These are phyloP conservation scores for Chorisops tibialis DNA, from an alignment of 2,888 invertebrate species.

Conservation along the genomic window DNA sequence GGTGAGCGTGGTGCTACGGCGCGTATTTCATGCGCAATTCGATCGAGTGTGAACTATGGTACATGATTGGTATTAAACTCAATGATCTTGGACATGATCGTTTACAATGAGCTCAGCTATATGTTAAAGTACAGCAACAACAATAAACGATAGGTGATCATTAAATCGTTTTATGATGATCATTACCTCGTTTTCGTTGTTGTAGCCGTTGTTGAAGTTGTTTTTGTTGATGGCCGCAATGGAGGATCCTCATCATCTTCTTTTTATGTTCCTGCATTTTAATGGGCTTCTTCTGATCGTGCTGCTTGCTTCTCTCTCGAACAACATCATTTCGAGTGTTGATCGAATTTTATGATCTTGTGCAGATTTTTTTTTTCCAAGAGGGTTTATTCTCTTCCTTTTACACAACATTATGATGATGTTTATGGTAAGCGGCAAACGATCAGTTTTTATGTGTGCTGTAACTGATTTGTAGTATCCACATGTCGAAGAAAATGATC, in stretches of 20 bases:
- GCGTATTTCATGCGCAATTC: neutral
- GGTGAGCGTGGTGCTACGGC: neutral
- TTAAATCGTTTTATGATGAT: constrained; percentile 26
- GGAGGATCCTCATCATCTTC: no score
- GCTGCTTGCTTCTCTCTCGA: no score
- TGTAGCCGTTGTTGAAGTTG: no score
- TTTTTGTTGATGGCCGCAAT: no score
- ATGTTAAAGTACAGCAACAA: neutral
- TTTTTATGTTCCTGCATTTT: no score
- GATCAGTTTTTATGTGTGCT: no score
- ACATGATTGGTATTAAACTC: constrained; percentile 25
- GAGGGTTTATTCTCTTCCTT: neutral
- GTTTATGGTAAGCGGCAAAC: constrained; percentile 5
- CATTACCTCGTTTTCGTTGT: constrained; percentile 17
- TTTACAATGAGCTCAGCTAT: constrained; percentile 1
- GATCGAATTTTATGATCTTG: constrained; percentile 14
- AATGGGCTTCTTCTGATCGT: neutral
- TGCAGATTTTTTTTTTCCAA: neutral
- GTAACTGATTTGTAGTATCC: no score
- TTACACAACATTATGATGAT: neutral
- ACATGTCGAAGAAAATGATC: no score
- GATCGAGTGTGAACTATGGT: constrained; percentile 21
- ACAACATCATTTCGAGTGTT: constrained; percentile 16
- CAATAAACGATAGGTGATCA: constrained; percentile 25
- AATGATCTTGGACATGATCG: constrained; percentile 24